Evolutionary conservation across 2,113 vertebrate genomes (phyloP).

Genomic region (Gorsachius goisagi): DNA sequence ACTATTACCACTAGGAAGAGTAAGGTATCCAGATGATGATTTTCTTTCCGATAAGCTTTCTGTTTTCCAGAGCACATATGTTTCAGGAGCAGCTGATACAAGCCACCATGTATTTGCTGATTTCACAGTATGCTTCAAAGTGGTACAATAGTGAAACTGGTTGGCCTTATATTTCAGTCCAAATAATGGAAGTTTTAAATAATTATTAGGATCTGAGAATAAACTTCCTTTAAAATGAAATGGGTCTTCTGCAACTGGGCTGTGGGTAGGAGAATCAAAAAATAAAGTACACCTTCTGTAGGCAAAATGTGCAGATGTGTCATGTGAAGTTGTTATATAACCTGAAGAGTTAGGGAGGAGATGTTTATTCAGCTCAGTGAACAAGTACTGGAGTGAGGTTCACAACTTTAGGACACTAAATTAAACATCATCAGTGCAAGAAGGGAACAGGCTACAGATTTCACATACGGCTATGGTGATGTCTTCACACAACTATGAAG

Average conservation of each 20-base stretch:
- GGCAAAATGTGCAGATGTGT: conserved; percentile 2
- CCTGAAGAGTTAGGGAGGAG: background rate
- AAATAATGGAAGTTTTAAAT: background rate
- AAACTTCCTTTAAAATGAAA: background rate
- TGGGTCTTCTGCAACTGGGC: background rate
- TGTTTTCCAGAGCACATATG: background rate
- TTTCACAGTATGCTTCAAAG: background rate
- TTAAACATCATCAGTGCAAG: background rate
- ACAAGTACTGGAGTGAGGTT: background rate
- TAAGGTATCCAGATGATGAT: background rate
- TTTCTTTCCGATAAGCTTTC: background rate
- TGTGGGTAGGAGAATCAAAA: background rate
- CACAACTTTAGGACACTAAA: conserved; percentile 14
- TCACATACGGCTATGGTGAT: background rate
- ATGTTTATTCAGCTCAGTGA: conserved; percentile 22
- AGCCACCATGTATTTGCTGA: background rate
- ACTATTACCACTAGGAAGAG: background rate
- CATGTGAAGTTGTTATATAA: conserved; percentile 2
- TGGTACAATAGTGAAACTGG: background rate
- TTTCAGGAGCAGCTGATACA: background rate
- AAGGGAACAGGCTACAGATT: background rate
- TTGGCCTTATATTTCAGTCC: background rate
- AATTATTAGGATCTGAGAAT: background rate
- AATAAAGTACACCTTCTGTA: background rate
- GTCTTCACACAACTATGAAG: background rate